Evolutionary conservation across 2,888 invertebrate genomes (phyloP).

Genomic region (Neoitamus cyanurus): DNA sequence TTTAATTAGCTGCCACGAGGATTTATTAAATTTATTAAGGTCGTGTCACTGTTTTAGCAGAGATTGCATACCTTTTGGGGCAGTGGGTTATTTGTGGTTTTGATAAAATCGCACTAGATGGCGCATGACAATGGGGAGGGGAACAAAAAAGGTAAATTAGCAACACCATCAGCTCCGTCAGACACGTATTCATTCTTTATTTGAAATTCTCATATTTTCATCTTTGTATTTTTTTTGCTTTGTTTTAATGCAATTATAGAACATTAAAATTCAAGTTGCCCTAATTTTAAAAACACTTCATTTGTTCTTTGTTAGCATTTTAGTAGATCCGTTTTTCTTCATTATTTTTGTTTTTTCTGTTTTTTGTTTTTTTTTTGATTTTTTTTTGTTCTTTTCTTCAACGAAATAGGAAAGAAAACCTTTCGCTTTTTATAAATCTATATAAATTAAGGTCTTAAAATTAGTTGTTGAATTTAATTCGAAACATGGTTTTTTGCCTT

Average conservation of each 20-base stretch:
- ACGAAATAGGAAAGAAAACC: background rate
- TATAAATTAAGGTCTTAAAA: constrained; percentile 26
- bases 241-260: constrained; percentile 25
- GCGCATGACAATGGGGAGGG: no score
- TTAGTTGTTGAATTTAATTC: background rate
- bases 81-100: no score
- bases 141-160: no score
- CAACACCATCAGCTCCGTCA: constrained; percentile 6
- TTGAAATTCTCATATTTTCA: constrained; percentile 7
- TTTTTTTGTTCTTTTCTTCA: background rate
- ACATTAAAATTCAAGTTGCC: constrained; percentile 35
- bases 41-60: no score
- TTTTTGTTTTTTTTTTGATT: background rate
- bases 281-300: constrained; percentile 32
- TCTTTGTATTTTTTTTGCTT: background rate
- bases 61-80: no score
- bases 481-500: background rate
- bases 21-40: no score
- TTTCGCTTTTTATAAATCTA: constrained; percentile 25
- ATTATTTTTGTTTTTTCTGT: background rate
- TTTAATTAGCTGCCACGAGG: no score
- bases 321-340: background rate
- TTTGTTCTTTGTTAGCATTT: background rate
- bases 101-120: no score
- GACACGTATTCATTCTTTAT: constrained; percentile 29